Percentiles rank a stretch among this genome's conserved stretches.
phyloP scores from a whole-genome alignment of 2,113 vertebrate genomes.

The Thryonomys swinderianus region DNA sequence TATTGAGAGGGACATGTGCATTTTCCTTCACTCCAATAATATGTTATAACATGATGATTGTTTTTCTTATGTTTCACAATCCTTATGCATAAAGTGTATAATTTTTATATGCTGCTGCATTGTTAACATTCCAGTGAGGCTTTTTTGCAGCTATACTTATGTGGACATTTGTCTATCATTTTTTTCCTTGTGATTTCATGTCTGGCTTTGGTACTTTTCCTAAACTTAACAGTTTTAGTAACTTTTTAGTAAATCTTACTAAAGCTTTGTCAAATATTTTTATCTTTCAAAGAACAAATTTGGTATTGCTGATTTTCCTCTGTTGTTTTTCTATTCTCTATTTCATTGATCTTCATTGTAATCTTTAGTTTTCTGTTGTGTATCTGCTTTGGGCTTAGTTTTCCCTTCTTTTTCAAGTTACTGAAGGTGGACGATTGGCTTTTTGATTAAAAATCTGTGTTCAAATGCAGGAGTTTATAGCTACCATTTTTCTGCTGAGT shows the following conservation, averaged over 20 bases:
- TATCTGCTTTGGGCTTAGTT: not conserved
- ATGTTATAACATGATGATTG: not conserved
- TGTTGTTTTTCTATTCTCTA: not conserved
- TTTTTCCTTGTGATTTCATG: not conserved
- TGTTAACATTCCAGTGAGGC: not conserved
- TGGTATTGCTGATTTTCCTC: not conserved
- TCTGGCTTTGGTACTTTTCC: not conserved
- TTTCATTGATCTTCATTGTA: not conserved
- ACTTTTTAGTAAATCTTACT: not conserved
- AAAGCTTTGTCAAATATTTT: not conserved
- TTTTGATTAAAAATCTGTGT: not conserved
- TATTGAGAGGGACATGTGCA: not conserved
- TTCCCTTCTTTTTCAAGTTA: slow-evolving; percentile 2
- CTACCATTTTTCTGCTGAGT: not conserved
- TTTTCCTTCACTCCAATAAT: not conserved
- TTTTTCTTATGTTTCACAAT: not conserved
- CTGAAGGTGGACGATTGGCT: not conserved
- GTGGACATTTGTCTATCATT: not conserved
- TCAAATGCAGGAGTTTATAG: not conserved
- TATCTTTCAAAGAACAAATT: not conserved
- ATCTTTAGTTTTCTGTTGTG: not conserved
- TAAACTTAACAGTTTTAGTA: not conserved
- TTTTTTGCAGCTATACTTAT: not conserved
- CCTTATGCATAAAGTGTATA: not conserved
- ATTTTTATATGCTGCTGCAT: not conserved